Base-by-base conservation (phyloP, 2,888 invertebrate genomes). In the Tipula vernalis region DNA sequence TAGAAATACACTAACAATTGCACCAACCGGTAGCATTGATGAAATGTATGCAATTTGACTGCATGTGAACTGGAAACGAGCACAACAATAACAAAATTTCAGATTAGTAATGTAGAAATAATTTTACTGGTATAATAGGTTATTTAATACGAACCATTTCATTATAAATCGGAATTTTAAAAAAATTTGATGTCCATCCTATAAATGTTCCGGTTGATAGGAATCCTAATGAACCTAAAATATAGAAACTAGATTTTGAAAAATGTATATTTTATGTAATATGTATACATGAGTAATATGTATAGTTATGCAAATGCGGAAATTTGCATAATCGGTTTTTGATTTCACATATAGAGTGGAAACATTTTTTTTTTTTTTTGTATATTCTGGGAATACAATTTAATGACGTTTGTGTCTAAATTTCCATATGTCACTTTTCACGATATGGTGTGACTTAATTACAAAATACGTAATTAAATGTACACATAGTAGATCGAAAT, bases 161-260 rank as follows among this genome's bases (percentile, higher is more conserved):
- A 71, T 28, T 28, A 28, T 28, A 71, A 28, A 18, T 28, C 0
- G 18, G 71, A 28, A 71, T 71, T 71, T 71, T 71, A 71, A 71
- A 71, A 71, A 85, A 42, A 85, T 85, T 85, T 42, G 85, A 85
- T 85, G 85, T 85, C 85, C 85, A 85, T 42, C 41, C 85, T 42
- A 85, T 42, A 44, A 18, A 85, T 42, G 85, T 85, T 39, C 85
- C 85, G 42, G 39, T 42, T 18, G 85, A 42, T 18, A 85, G 18
- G 36, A 85, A 85, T 85, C 85, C 85, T 15, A 85, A 42, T 13
- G 85, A 85, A 85, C 41, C 85, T 85, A 28, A 71, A 71, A 8
- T 2, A 28, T 71, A 12, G 12, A 51, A 51, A 51, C n/a, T 51
- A 51, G 51, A n/a, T 51, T 51, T 71, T 15, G 15, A 28, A 28